Evolutionary conservation across 2,888 invertebrate species (phyloP), one percentile per base, ranked within the genome.

Genomic region (Schizotus pectinicornis): DNA sequence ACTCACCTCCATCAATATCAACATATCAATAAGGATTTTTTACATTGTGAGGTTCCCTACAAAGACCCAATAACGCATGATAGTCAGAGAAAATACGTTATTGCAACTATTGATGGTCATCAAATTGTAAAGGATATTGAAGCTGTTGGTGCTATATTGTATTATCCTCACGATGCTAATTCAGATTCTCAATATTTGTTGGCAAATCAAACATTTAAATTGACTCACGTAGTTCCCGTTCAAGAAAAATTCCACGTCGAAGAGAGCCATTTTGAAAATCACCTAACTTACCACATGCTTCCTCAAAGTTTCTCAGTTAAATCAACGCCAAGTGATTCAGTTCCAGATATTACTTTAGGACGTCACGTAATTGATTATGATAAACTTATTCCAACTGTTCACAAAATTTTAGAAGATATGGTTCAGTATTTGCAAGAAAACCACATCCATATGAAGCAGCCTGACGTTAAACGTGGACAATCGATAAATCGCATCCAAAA

Each of bases 311-410:
- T 22, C 5, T 22, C 22, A 22, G 22, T 3, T 12, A 52, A 45
- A 32, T 39, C 41, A 9, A 41, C 35, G 2, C 14, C 66, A 34
- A 46, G 13, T 13, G 50, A 37, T 34, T 42, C 36, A 39, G 65
- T 71, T 7, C 58, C 71, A 7, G 79, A 81, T 60, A 46, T 78
- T 1, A 75, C 77, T 7, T 69, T 74, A 32, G 79, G 78, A 9
- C 73, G 79, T 35, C 73, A 73, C 43, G 48, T 56, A 5, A 63
- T 74, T 6, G 68, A 76, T 31, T 63, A 67, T 8, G 67, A 73
- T 7, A 55, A 59, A 7, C 32, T 77, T 1, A 62, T 76, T 0
- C 43, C 63, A 1, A 67, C 72, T 41, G 49, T 76, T 13, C 70
- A 71, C 55, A 67, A 73, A 11, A 71, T 76, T 69, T 63, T 82